These are phyloP conservation scores for Xiphorhynchus elegans DNA, from an alignment of 2,113 vertebrate species.

Conservation along the genomic window DNA sequence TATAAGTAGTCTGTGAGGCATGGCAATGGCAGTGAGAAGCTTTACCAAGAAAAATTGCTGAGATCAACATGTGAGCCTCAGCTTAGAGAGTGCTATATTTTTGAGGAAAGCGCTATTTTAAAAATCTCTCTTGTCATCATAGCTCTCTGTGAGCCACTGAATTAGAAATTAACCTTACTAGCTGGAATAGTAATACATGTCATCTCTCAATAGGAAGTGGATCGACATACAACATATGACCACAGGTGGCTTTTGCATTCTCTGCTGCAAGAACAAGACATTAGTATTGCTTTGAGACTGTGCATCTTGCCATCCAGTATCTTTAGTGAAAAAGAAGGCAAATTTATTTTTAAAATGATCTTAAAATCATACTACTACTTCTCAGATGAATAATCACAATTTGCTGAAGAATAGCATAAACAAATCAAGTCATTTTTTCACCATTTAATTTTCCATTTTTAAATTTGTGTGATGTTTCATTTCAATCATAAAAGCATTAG, in stretches of 20 bases:
- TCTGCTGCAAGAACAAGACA: not conserved
- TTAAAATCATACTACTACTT: not conserved
- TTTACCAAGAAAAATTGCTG: not conserved
- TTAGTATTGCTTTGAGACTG: not conserved
- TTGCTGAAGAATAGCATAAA: not conserved
- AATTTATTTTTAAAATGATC: not conserved
- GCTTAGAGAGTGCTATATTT: not conserved
- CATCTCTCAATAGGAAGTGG: not conserved
- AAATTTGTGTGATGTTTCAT: not conserved
- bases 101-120: not conserved
- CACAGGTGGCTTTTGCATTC: not conserved
- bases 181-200: not conserved
- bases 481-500: not conserved
- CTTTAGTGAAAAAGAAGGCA: not conserved
- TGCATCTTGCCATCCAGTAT: not conserved
- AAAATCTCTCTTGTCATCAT: not conserved
- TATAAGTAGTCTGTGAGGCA: not conserved
- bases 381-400: not conserved
- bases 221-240: not conserved
- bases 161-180: not conserved
- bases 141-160: not conserved
- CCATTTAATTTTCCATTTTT: not conserved
- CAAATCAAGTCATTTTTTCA: not conserved
- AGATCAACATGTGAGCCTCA: not conserved
- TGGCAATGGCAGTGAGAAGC: accelerated